phyloP scores from a whole-genome alignment of 92 coral and sea anemone genomes.

The Pocillopora meandrina region DNA sequence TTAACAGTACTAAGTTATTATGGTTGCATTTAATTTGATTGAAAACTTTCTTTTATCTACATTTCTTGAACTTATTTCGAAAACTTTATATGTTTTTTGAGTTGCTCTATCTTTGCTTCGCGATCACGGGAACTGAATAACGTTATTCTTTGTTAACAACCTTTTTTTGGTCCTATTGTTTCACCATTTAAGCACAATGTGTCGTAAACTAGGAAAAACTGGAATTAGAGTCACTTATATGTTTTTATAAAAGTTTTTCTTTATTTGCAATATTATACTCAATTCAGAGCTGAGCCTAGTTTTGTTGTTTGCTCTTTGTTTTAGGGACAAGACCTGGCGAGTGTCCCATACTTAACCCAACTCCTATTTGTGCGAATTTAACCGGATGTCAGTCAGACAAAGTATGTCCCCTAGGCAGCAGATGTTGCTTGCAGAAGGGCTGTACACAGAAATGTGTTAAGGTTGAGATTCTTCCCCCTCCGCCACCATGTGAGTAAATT shows the following conservation, averaged over 20 bases:
- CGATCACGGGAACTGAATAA: too few relatives aligned
- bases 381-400: conserved; percentile 33
- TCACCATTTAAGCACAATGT: too few relatives aligned
- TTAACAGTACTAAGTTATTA: too few relatives aligned
- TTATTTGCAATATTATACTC: background rate
- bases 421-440: conserved; percentile 24
- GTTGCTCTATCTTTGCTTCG: too few relatives aligned
- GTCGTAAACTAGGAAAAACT: too few relatives aligned
- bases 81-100: too few relatives aligned
- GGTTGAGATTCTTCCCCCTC: conserved; percentile 9
- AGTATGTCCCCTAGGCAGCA: conserved; percentile 22
- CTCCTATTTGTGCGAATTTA: conserved; percentile 5
- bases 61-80: too few relatives aligned
- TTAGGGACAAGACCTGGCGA: conserved; percentile 5
- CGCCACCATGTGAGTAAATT: background rate
- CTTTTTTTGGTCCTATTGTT: too few relatives aligned
- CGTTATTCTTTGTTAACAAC: too few relatives aligned
- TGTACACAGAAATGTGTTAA: conserved; percentile 27
- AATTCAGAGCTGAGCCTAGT: background rate
- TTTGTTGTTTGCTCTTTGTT: background rate
- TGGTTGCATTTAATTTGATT: too few relatives aligned
- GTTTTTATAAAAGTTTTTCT: too few relatives aligned
- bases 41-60: too few relatives aligned
- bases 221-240: background rate
- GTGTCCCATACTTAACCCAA: conserved; percentile 29